Evolutionary conservation across 2,888 invertebrate species (phyloP), one percentile per base, ranked within the genome.

Genomic region (Nebria salina): DNA sequence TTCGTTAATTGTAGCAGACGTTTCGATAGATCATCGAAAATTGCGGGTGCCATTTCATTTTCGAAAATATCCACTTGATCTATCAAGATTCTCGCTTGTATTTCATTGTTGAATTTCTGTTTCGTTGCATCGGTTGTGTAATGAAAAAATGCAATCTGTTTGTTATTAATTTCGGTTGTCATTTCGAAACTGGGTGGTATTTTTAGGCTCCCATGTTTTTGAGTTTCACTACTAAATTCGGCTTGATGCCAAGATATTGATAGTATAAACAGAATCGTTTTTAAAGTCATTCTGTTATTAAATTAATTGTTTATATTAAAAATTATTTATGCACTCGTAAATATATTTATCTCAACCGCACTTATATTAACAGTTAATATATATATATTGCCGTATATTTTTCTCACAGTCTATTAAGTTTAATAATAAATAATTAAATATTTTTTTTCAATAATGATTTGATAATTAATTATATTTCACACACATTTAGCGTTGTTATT

Each of bases 41-140:
- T 54, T 2, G 1, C 54, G 54, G 54, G 54, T 4, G 54, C 3
- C 2, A 81, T 82, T 82, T 84, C 83, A 77, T 64, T 34, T 74
- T 25, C 34, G 74, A 41, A 74, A 6, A 20, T 74, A 20, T 20
- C 74, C 34, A 42, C 42, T 74, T 42, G 25, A 74, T 54, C 13
- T 13, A 7, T 54, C 8, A 54, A 54, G 13, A 54, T 54, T 54
- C 54, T 54, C 54, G 54, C 54, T 13, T 54, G 54, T 0, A 54
- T 54, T 8, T 1, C 8, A 13, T 54, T 54, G 54, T 7, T 13
- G 54, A 54, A 54, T 54, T 8, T 13, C 13, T 54, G 54, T 54
- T 13, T 54, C 7, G 54, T 34, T 34, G 7, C 54, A 13, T 54
- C 54, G 15, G 66, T 65, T 68, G 15, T 73, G 42, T 66, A 64